Evolutionary conservation across 2,113 vertebrate species (phyloP), one percentile per base, ranked within the genome.

Genomic region (Saguinus imperator): DNA sequence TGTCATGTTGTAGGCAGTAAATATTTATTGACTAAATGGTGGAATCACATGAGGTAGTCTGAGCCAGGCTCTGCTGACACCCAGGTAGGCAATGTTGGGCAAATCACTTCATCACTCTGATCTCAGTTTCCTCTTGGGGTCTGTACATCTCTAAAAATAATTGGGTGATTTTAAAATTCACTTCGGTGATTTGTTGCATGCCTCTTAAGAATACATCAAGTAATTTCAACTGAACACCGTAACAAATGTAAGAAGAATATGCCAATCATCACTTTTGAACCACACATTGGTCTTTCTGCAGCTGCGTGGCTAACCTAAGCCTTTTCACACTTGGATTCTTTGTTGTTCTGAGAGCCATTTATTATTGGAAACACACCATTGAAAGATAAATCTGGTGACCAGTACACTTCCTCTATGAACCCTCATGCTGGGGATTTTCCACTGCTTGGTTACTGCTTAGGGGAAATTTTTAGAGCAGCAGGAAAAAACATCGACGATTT

Each of bases 341-440:
- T 89, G 73, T 87, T 85, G 64, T 76, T 89, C 86, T 16, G 61
- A 94, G 80, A 66, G 75, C 20, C 43, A 97, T 80, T 96, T 94
- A 87, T 94, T 93, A 68, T n/a, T 94, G 89, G 79, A 94, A 96
- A 97, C 64, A 89, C 77, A 95, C 72, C 89, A 57, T 1, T 64
- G 58, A 90, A 93, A 88, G 83, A 94, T 81, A 94, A 61, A 94
- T 94, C 79, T 86, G 94, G 87, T 95, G 98, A 96, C 76, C 89
- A 88, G 98, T 97, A 97, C 97, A 97, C 97, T 97, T 97, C 91
- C 83, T 97, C 90, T 77, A 27, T 92, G 94, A 97, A 95, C 93
- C 70, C 98, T 97, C 70, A 45, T 88, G 96, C 98, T 99, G 98
- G 98, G 98, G 97, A 99, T 99, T 99, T 99, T 99, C 98, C 98